phyloP scores from a whole-genome alignment of 2,888 invertebrate species.

The Stenotaenia linearis region DNA sequence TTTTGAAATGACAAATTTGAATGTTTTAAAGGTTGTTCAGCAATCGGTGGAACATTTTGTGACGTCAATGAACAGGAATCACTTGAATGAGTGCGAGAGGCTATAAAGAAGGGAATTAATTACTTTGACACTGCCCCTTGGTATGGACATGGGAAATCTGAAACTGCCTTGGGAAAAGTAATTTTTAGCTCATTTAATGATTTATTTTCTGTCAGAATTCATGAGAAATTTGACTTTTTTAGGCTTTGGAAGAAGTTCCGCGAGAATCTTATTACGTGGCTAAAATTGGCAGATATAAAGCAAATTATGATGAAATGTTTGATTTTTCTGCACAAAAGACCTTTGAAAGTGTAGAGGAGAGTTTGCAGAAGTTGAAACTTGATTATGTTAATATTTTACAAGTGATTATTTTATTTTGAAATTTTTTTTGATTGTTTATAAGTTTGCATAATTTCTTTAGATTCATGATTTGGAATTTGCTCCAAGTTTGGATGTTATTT shows the following conservation, averaged over 20 bases:
- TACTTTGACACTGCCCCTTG: conserved; percentile 88
- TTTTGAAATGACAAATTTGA: too few relatives aligned
- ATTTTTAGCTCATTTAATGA: too few relatives aligned
- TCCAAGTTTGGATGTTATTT: conserved; percentile 62
- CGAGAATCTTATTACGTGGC: conserved; percentile 78
- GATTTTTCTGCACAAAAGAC: conserved; percentile 75
- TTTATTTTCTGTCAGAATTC: too few relatives aligned
- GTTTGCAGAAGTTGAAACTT: conserved; percentile 64
- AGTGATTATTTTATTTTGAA: conserved; percentile 57
- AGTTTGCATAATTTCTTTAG: conserved; percentile 50
- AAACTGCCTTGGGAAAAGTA: conserved; percentile 69
- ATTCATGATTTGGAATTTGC: conserved; percentile 91
- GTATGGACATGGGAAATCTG: conserved; percentile 84
- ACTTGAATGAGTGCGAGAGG: conserved; percentile 62
- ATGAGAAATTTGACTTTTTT: background rate
- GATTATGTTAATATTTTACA: conserved; percentile 85
- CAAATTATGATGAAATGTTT: conserved; percentile 66
- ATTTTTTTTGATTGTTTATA: conserved; percentile 31
- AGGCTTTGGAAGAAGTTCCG: conserved; percentile 69
- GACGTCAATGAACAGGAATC: conserved; percentile 61
- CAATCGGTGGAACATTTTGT: conserved; percentile 32
- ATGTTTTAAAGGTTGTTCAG: conserved; percentile 37
- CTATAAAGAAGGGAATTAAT: conserved; percentile 74
- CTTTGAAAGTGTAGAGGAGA: conserved; percentile 65
- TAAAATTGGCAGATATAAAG: conserved; percentile 78